phyloP scores from a whole-genome alignment of 2,888 invertebrate species.

The Conchocele bisecta region DNA sequence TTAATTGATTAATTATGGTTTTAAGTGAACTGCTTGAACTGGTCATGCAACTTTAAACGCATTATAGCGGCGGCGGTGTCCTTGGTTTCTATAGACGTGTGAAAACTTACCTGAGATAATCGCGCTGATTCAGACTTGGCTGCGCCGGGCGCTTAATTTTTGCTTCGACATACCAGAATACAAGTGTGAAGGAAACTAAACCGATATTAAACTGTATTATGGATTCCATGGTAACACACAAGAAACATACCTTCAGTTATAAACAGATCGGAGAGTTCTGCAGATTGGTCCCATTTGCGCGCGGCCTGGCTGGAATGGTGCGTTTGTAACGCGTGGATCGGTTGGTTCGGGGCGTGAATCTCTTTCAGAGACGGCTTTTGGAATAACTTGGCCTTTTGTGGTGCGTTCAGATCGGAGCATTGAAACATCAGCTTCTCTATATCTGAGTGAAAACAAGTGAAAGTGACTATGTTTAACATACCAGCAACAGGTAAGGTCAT shows the following conservation, averaged over 20 bases:
- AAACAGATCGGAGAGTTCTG: slow-evolving; percentile 71
- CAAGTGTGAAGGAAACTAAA: too few species aligned
- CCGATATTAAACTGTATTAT: background rate
- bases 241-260: slow-evolving; percentile 61
- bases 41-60: too few species aligned
- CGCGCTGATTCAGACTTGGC: too few species aligned
- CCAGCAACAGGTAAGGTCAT: too few species aligned
- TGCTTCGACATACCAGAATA: too few species aligned
- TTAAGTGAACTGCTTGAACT: too few species aligned
- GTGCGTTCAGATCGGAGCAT: slow-evolving; percentile 78
- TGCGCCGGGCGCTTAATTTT: too few species aligned
- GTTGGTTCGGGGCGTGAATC: slow-evolving; percentile 53
- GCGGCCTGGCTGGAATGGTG: slow-evolving; percentile 71
- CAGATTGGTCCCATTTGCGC: slow-evolving; percentile 52
- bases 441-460: slow-evolving; percentile 61
- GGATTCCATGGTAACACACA: background rate
- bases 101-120: too few species aligned
- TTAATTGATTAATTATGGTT: too few species aligned
- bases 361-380: slow-evolving; percentile 75
- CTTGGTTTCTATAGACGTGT: too few species aligned
- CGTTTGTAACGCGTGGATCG: background rate
- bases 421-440: slow-evolving; percentile 80
- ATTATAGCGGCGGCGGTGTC: too few species aligned
- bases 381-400: slow-evolving; percentile 77
- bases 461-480: too few species aligned